These are phyloP conservation scores for Drosophila lini DNA, from an alignment of 1,140 invertebrate genomes.

Conservation along the genomic window DNA sequence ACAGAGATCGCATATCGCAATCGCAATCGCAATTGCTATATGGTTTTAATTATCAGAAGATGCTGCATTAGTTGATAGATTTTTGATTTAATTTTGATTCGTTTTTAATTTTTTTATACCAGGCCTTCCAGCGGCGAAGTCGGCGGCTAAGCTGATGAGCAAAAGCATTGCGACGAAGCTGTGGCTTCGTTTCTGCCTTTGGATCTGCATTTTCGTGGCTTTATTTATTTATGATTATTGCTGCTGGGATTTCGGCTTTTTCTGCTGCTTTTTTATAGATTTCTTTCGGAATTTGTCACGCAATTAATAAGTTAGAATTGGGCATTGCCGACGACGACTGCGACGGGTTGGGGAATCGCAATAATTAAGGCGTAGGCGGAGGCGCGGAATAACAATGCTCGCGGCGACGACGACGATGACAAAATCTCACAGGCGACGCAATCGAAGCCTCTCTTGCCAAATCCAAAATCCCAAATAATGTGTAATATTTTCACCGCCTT, in stretches of 20 bases:
- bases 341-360: constrained; percentile 31
- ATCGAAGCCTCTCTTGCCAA: constrained; percentile 56
- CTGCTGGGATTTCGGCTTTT: constrained; percentile 7
- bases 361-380: constrained; percentile 78
- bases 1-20: constrained; percentile 50
- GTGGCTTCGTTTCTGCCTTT: constrained; percentile 24
- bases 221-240: constrained; percentile 20
- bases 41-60: constrained; percentile 20
- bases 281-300: constrained; percentile 59
- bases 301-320: constrained; percentile 72
- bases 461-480: constrained; percentile 61
- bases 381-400: constrained; percentile 65
- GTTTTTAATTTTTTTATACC: constrained; percentile 47
- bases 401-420: constrained; percentile 36
- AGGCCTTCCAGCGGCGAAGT: constrained; percentile 64
- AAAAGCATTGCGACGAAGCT: constrained; percentile 53
- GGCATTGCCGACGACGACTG: constrained; percentile 66
- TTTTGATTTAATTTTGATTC: constrained; percentile 15
- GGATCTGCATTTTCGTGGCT: constrained; percentile 61
- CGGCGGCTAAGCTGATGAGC: constrained; percentile 36
- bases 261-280: constrained; percentile 10
- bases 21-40: constrained; percentile 37
- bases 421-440: constrained; percentile 48
- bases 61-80: constrained; percentile 19
- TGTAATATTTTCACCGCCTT: constrained; percentile 66